phyloP scores from a whole-genome alignment of 2,888 invertebrate genomes.

The Ichneumon xanthorius region DNA sequence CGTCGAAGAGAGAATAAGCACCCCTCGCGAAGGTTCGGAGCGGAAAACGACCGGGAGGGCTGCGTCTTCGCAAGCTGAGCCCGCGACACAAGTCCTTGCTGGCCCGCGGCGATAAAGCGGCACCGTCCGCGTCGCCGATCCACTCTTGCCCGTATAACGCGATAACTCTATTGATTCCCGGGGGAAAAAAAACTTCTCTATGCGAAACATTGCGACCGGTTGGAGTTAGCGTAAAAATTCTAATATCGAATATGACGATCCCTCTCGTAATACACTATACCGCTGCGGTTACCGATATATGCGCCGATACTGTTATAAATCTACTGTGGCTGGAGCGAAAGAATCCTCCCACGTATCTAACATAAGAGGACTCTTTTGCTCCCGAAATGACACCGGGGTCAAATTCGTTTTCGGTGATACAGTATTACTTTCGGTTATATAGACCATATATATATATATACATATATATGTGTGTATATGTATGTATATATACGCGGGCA shows the following conservation, averaged over 20 bases:
- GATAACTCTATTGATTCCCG: constrained; percentile 60
- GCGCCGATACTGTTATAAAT: not conserved
- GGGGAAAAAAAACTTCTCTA: constrained; percentile 26
- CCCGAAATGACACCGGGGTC: constrained; percentile 43
- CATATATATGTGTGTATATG: constrained; percentile 3
- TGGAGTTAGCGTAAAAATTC: constrained; percentile 54
- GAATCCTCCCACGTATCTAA: not conserved
- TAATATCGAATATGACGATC: constrained; percentile 58
- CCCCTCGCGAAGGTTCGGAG: not conserved
- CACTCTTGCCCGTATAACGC: constrained; percentile 20
- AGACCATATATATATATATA: constrained; percentile 9
- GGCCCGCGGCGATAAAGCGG: constrained; percentile 53
- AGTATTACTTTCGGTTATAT: constrained; percentile 32
- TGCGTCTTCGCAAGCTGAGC: constrained; percentile 24
- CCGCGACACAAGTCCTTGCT: constrained; percentile 32
- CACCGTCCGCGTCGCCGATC: constrained; percentile 27
- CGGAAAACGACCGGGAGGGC: not conserved
- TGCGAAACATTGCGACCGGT: constrained; percentile 24
- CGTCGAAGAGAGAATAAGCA: constrained; percentile 34
- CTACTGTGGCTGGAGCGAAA: not conserved
- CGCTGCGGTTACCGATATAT: not conserved
- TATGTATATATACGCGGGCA: not conserved
- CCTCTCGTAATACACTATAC: constrained; percentile 14
- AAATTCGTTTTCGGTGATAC: constrained; percentile 54
- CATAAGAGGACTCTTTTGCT: constrained; percentile 35